Percentiles rank a stretch among this genome's conserved stretches.
Conservation (phyloP, 2,797 vertebrate genomes). For the Pantherophis vulpinus region DNA sequence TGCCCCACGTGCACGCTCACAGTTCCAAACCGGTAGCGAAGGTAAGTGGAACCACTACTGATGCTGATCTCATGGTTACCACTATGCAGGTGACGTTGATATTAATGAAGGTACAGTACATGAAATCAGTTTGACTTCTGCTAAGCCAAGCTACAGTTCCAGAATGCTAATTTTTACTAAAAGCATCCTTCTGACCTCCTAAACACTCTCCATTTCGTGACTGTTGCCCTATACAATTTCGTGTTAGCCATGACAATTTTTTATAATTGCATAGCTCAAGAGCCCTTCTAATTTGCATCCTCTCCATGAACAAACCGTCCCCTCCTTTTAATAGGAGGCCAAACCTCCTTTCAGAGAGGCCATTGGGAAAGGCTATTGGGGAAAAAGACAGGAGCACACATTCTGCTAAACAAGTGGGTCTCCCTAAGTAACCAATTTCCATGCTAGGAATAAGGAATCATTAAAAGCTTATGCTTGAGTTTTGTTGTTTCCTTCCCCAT, state of each 20-base stretch:
- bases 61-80: background rate
- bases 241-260: background rate
- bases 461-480: background rate
- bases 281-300: background rate
- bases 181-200: background rate
- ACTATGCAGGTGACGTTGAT: background rate
- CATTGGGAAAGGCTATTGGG: background rate
- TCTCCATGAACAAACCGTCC: background rate
- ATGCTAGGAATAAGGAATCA: background rate
- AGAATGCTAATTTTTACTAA: constrained; percentile 1
- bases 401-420: background rate
- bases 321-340: background rate
- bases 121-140: background rate
- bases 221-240: background rate
- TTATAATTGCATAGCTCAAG: background rate
- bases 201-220: background rate
- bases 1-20: fast-evolving
- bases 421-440: background rate
- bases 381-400: background rate
- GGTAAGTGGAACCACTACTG: too few relatives aligned
- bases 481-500: background rate
- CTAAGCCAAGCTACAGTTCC: background rate
- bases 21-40: too few relatives aligned
- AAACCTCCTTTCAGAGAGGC: background rate
- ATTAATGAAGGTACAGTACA: background rate